Percentiles rank a stretch among this genome's conserved stretches.
phyloP scores from a whole-genome alignment of 2,113 vertebrate species.

The Misgurnus anguillicaudatus region DNA sequence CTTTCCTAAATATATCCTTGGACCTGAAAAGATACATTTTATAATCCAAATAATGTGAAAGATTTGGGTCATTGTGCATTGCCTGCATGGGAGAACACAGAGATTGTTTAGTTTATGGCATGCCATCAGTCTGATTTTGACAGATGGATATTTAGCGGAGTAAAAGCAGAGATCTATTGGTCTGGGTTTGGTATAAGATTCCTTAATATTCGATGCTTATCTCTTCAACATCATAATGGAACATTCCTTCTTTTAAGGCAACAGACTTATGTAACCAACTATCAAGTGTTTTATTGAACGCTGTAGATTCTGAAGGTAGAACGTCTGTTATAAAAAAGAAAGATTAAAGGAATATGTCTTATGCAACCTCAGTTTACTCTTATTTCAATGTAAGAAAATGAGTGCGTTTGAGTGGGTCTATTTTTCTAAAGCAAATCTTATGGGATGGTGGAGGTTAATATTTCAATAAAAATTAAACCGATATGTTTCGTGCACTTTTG shows the following conservation, averaged over 20 bases:
- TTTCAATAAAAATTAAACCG: background rate
- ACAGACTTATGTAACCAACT: conserved; percentile 6
- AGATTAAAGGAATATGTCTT: background rate
- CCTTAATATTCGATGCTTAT: background rate
- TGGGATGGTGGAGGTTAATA: background rate
- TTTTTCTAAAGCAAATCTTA: background rate
- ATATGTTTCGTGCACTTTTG: background rate
- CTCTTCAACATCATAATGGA: conserved; percentile 35
- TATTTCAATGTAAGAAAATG: background rate
- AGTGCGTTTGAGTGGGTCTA: background rate
- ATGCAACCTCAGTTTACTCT: background rate
- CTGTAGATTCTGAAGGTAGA: conserved; percentile 21
- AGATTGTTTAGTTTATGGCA: background rate
- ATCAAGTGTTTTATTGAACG: conserved; percentile 3
- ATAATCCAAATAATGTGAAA: background rate
- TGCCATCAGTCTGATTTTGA: background rate
- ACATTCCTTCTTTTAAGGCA: conserved; percentile 21
- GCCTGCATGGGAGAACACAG: background rate
- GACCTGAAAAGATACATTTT: background rate
- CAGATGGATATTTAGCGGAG: background rate
- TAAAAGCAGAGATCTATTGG: conserved; percentile 7
- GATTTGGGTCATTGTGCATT: background rate
- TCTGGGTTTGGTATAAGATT: background rate
- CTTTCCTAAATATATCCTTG: too few relatives aligned
- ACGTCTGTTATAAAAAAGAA: background rate